A percentile compares a stretch with the other conserved stretches of the same genome.
Evolutionary conservation across 2,888 invertebrate species (phyloP).

Genomic region (Ophioninae sp.): DNA sequence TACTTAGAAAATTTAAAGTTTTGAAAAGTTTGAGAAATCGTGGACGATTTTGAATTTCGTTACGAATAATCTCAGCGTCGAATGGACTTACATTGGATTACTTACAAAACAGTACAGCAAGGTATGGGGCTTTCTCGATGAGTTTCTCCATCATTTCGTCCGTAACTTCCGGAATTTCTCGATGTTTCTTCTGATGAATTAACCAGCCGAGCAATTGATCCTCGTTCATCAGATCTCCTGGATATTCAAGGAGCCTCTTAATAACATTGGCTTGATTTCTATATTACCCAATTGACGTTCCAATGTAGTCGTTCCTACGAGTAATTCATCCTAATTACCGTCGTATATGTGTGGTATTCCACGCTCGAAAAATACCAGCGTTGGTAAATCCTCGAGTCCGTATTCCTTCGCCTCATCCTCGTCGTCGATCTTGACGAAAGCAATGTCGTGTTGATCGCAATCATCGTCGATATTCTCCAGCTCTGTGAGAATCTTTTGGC

Average conservation of each 20-base stretch:
- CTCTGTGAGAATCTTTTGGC: conserved; percentile 91
- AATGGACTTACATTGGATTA: conserved; percentile 73
- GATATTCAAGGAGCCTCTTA: conserved; percentile 26
- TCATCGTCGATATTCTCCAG: conserved; percentile 97
- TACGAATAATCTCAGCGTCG: conserved; percentile 41
- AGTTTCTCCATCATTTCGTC: conserved; percentile 97
- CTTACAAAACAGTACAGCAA: conserved; percentile 96
- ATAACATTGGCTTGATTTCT: background rate
- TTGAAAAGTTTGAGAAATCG: no score
- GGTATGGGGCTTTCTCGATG: conserved; percentile 89
- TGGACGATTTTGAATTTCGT: conserved; percentile 7
- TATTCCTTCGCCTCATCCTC: conserved; percentile 94
- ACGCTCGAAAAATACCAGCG: conserved; percentile 88
- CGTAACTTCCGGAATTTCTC: conserved; percentile 95
- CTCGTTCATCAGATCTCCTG: conserved; percentile 94
- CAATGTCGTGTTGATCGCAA: conserved; percentile 95
- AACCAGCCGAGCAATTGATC: conserved; percentile 95
- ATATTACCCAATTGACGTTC: background rate
- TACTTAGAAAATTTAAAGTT: no score
- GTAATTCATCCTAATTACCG: conserved; percentile 74
- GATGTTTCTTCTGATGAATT: conserved; percentile 93
- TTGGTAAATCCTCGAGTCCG: conserved; percentile 91
- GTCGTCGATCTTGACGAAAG: conserved; percentile 95
- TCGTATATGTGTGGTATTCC: conserved; percentile 85
- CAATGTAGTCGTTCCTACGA: background rate